A percentile compares a stretch with the other conserved stretches of the same genome.
Evolutionary conservation across 2,113 vertebrate species (phyloP).

Genomic region (Cathartes aura): DNA sequence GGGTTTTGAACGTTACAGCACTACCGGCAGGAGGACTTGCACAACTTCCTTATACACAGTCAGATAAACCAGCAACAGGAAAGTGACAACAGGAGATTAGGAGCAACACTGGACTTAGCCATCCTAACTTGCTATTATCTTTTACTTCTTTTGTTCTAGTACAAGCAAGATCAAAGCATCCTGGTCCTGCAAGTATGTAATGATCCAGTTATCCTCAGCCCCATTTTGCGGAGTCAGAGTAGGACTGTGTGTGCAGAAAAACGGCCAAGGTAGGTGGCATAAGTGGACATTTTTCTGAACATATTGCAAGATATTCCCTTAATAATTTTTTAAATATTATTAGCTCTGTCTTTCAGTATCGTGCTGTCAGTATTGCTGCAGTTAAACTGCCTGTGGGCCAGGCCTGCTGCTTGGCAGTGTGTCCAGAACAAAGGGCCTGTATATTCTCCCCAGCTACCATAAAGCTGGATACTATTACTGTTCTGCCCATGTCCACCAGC

Average conservation of each 20-base stretch:
- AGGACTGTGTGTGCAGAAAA: neutral
- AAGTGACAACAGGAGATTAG: neutral
- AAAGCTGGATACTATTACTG: neutral
- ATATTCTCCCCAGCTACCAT: neutral
- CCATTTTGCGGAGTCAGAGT: neutral
- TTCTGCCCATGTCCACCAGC: neutral
- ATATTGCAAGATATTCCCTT: neutral
- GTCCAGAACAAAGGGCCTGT: neutral
- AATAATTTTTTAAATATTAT: neutral
- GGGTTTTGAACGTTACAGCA: neutral
- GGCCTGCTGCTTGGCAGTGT: neutral
- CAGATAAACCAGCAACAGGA: neutral
- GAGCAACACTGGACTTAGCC: neutral
- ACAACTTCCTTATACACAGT: neutral
- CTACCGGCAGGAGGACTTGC: neutral
- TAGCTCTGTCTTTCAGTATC: neutral
- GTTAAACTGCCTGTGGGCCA: neutral
- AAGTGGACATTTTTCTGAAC: neutral
- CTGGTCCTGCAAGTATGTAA: neutral
- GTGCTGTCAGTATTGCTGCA: neutral
- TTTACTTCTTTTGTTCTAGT: neutral
- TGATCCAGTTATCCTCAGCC: neutral
- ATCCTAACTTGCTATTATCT: neutral
- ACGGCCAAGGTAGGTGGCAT: neutral
- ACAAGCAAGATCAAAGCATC: neutral